Base-by-base conservation (phyloP, 2,797 vertebrate species). In the Psittacula derbiana region DNA sequence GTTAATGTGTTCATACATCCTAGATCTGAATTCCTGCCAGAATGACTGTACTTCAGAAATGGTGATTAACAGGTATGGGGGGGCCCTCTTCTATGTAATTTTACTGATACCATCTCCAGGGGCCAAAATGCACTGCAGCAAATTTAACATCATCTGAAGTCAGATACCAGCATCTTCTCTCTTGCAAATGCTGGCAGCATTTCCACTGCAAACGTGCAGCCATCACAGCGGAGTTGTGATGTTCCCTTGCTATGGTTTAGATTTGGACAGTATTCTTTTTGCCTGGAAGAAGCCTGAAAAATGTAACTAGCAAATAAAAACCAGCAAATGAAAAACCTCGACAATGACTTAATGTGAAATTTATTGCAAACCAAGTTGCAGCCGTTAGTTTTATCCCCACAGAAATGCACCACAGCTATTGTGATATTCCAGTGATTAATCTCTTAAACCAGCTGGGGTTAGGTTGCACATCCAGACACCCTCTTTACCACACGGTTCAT, bases 1-100 rank as follows among this genome's bases (percentile, higher is more conserved):
- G 94, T 80, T 95, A 96, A 97, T 86, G 81, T 74, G 55, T 80
- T 91, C 78, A 13, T 75, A 50, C 74, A 53, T 65, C 91, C 80
- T 67, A 93, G 93, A 94, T 80, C 74, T 96, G 94, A 95, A 86
- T 62, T 86, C 85, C 66, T 82, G 91, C 81, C 43, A n/a, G 80
- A 90, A 76, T 57, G 87, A 93, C 70, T 67, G 65, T n/a, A 79
- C 80, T 91, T 96, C 58, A 86, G 16, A 90, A 89, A 85, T 61
- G 86, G 76, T 81, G 90, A 94, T 84, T 47, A 94, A 84, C 85
- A 84, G 76, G 72, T 84, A n/a, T 2, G 52, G 5, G 5, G 23
- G 33, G 8, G 1, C 28, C 8, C 44, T 89, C 47, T 43, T 52
- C 55, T 31, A 11, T 4, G 11, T 46, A 33, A 44, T 64, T 87